These are phyloP conservation scores for Campopleginae sp. DNA, from an alignment of 2,888 invertebrate genomes.

Conservation along the genomic window DNA sequence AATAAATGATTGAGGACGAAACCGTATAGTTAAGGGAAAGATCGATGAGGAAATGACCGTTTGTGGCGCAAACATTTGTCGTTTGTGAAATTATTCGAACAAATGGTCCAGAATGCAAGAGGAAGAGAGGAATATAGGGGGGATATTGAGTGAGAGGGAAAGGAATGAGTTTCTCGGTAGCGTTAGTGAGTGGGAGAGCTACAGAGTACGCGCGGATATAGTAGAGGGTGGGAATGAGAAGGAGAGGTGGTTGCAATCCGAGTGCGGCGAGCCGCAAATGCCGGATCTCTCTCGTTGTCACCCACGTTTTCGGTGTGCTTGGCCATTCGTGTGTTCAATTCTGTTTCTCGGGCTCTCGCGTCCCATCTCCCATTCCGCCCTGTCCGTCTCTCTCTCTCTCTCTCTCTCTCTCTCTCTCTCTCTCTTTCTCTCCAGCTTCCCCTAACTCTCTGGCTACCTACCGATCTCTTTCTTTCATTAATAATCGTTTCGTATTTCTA, in stretches of 20 bases:
- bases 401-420: background rate
- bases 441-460: conserved; percentile 7
- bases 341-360: conserved; percentile 43
- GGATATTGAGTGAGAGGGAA: conserved; percentile 10
- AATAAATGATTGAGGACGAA: background rate
- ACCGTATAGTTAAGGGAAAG: conserved; percentile 19
- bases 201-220: conserved; percentile 4
- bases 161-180: conserved; percentile 39
- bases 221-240: conserved; percentile 1
- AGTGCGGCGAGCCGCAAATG: conserved; percentile 76
- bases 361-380: conserved; percentile 47
- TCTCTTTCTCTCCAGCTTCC: background rate
- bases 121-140: conserved; percentile 69
- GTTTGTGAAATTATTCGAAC: conserved; percentile 75
- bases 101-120: conserved; percentile 54
- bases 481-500: background rate
- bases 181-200: conserved; percentile 39
- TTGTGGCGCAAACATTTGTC: conserved; percentile 56
- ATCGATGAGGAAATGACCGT: conserved; percentile 35
- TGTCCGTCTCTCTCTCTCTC: conserved; percentile 64
- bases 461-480: background rate
- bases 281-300: conserved; percentile 71
- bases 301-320: conserved; percentile 54
- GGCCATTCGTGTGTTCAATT: conserved; percentile 41
- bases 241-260: conserved; percentile 72